Percentiles rank a stretch among this genome's conserved stretches.
Evolutionary conservation across 2,888 invertebrate species (phyloP).

Genomic region (Tipula lateralis): DNA sequence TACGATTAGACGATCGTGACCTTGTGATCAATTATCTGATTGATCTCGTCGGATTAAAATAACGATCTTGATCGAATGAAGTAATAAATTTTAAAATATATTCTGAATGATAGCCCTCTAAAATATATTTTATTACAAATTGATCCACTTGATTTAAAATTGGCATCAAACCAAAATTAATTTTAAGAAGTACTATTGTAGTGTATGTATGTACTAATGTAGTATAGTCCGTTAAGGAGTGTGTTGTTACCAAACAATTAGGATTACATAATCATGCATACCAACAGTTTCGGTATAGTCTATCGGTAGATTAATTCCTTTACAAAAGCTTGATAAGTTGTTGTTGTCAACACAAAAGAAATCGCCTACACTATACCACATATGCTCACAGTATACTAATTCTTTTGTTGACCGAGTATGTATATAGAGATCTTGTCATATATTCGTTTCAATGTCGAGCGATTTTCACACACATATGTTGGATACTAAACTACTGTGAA

Average conservation of each 20-base stretch:
- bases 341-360: not conserved
- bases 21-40: not conserved
- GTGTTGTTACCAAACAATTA: not conserved
- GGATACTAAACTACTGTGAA: not conserved
- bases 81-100: not conserved
- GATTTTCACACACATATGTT: not conserved
- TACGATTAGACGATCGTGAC: not conserved
- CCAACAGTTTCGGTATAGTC: not conserved
- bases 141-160: slow-evolving; percentile 5
- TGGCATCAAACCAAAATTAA: not conserved
- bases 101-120: not conserved
- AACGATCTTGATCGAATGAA: not conserved
- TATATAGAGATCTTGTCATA: not conserved
- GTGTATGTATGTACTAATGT: too few species aligned
- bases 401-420: not conserved
- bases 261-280: not conserved
- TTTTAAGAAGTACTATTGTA: not conserved
- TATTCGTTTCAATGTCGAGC: not conserved
- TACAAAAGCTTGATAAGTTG: not conserved
- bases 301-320: not conserved
- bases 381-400: not conserved
- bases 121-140: slow-evolving; percentile 24
- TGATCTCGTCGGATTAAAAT: not conserved
- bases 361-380: not conserved
- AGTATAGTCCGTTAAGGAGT: not conserved